Evolutionary conservation across 2,888 invertebrate genomes (phyloP).

Genomic region (Frankliniella fusca): DNA sequence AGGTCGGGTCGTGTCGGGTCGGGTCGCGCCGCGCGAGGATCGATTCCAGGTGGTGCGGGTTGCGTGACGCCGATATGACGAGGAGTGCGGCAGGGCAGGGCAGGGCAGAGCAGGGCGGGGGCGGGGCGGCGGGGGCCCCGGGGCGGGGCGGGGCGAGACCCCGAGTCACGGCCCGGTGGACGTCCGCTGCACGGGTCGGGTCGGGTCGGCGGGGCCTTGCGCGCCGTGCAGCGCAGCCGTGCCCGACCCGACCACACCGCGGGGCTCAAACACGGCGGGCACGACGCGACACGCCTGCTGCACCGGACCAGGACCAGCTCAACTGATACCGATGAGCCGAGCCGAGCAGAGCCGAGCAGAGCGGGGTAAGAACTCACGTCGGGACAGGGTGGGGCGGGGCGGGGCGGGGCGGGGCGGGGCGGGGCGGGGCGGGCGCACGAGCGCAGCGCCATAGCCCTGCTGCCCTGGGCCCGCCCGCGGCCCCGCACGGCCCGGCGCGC

Average conservation of each 20-base stretch:
- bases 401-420: no score
- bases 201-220: background rate
- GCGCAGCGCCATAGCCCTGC: no score
- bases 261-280: background rate
- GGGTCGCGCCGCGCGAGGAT: background rate
- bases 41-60: background rate
- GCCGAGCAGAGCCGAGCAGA: no score
- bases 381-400: no score
- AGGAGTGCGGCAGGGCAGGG: background rate
- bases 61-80: background rate
- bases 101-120: background rate
- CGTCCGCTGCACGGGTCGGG: background rate
- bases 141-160: background rate
- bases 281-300: background rate
- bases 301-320: no score
- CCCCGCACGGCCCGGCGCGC: no score
- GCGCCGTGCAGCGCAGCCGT: background rate
- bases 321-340: no score
- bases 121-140: background rate
- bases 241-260: background rate
- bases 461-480: no score
- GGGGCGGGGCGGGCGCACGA: no score
- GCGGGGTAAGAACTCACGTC: no score
- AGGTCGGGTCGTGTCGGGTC: no score
- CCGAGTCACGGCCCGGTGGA: background rate